Evolutionary conservation across 2,888 invertebrate species (phyloP).

Genomic region (Melieria picta): DNA sequence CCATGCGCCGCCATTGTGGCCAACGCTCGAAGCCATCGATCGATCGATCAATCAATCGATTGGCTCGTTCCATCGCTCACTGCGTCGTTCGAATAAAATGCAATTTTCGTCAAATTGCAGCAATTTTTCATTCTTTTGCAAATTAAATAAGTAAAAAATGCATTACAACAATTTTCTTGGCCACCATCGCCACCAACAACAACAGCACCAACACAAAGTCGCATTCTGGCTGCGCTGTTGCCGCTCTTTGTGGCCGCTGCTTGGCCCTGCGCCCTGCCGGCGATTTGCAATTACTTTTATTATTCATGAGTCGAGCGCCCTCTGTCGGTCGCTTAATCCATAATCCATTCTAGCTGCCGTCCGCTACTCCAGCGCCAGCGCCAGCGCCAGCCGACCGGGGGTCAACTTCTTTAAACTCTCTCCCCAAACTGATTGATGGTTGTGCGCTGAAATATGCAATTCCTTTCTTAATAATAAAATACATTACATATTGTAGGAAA

Average conservation of each 20-base stretch:
- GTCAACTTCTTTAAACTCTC: conserved; percentile 53
- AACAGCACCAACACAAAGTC: no score
- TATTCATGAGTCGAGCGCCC: conserved; percentile 39
- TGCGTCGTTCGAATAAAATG: conserved; percentile 45
- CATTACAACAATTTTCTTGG: conserved; percentile 12
- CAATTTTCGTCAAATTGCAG: conserved; percentile 61
- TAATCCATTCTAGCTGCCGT: no score
- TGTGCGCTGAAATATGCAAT: conserved; percentile 46
- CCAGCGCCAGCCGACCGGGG: conserved; percentile 40
- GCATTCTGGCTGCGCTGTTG: no score
- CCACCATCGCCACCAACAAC: background rate
- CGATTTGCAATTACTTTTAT: conserved; percentile 63
- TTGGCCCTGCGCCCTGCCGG: conserved; percentile 51
- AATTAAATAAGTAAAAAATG: conserved; percentile 39
- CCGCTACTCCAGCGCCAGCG: conserved; percentile 2
- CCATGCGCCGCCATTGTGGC: conserved; percentile 3
- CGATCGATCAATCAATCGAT: conserved; percentile 7
- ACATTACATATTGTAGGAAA: background rate
- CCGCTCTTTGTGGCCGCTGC: background rate
- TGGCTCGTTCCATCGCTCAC: conserved; percentile 3
- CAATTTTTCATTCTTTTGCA: conserved; percentile 59
- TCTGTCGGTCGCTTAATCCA: background rate
- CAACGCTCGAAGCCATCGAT: conserved; percentile 15
- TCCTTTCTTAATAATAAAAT: conserved; percentile 3
- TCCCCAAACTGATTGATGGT: conserved; percentile 57